Conservation (phyloP, 2,888 invertebrate species). For the Caenorhabditis doughertyi region DNA sequence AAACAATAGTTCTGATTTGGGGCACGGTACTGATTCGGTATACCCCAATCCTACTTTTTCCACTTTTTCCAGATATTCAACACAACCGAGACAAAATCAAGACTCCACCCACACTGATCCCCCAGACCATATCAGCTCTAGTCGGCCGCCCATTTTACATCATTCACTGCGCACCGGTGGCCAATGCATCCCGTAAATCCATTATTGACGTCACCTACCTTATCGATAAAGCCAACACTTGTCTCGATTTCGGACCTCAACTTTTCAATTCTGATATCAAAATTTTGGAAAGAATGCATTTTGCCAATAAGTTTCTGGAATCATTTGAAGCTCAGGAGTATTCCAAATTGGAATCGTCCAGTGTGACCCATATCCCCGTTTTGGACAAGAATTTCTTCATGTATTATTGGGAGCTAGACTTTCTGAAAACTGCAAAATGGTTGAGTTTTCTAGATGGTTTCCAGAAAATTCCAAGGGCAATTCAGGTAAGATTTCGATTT, state of each 20-base stretch:
- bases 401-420: conserved; percentile 44
- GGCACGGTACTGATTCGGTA: no score
- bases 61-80: conserved; percentile 31
- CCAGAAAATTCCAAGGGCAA: conserved; percentile 31
- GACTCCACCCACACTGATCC: not conserved
- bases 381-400: conserved; percentile 41
- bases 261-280: conserved; percentile 5
- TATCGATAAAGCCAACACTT: conserved; percentile 21
- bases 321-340: not conserved
- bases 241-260: conserved; percentile 10
- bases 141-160: conserved; percentile 42
- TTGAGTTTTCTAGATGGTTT: conserved; percentile 55
- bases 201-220: conserved; percentile 34
- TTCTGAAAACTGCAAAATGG: conserved; percentile 62
- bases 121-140: conserved; percentile 26
- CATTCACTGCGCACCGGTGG: conserved; percentile 21
- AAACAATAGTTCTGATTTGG: no score
- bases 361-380: conserved; percentile 17
- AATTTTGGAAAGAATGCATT: conserved; percentile 35
- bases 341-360: not conserved
- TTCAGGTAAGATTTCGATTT: conserved; percentile 40
- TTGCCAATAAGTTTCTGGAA: not conserved
- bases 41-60: not conserved
- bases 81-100: conserved; percentile 44
- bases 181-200: not conserved